Conservation (phyloP, 2,113 vertebrate genomes). For the Dipodomys merriami region DNA sequence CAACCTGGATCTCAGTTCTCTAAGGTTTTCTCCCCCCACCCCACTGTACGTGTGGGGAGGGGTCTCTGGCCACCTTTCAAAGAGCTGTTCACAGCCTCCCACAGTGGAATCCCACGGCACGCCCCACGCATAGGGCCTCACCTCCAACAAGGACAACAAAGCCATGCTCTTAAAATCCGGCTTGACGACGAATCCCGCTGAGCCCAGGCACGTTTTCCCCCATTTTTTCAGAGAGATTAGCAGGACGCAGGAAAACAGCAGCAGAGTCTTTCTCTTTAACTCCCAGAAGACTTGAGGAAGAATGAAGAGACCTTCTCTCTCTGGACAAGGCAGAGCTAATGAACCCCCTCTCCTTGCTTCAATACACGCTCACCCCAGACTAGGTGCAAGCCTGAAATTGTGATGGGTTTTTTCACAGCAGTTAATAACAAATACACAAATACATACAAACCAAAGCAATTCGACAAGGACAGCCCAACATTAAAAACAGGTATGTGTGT, state of each 20-base stretch:
- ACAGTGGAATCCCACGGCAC: rapidly evolving
- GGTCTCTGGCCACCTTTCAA: background rate
- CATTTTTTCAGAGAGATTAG: too few relatives aligned
- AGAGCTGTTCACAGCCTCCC: background rate
- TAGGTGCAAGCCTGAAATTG: background rate
- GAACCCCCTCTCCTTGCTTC: too few relatives aligned
- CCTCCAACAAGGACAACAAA: rapidly evolving
- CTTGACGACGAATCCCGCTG: too few relatives aligned
- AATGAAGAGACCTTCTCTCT: background rate
- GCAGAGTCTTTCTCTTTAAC: background rate
- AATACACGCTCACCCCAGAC: too few relatives aligned
- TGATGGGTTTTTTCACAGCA: too few relatives aligned
- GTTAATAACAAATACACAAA: background rate
- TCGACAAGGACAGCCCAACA: too few relatives aligned
- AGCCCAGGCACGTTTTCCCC: too few relatives aligned
- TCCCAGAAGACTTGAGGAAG: too few relatives aligned
- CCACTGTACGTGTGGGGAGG: too few relatives aligned
- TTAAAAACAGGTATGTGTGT: background rate
- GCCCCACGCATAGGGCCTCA: background rate
- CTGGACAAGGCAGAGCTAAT: background rate
- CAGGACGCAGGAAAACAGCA: rapidly evolving
- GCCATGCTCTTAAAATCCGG: rapidly evolving
- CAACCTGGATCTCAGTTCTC: rapidly evolving
- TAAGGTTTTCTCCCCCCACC: too few relatives aligned
- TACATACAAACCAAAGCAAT: background rate